Percentiles rank a stretch among this genome's conserved stretches.
phyloP scores from a whole-genome alignment of 2,888 invertebrate genomes.

The Drosophila koepferae region DNA sequence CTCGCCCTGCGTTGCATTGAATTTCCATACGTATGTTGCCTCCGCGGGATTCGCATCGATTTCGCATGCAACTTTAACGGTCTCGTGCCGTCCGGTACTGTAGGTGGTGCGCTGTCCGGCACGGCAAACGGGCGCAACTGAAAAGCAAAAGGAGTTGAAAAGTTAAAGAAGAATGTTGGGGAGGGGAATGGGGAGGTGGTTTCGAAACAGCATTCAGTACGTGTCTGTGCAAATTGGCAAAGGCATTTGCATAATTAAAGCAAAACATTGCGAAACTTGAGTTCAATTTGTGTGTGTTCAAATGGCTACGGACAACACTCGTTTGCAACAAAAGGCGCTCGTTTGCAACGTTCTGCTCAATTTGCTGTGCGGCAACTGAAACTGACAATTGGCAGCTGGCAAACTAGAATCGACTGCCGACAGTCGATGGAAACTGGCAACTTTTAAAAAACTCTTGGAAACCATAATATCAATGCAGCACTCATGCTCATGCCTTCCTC shows the following conservation, averaged over 20 bases:
- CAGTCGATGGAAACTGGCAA: slow-evolving; percentile 9
- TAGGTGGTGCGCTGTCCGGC: slow-evolving; percentile 89
- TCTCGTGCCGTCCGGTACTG: slow-evolving; percentile 91
- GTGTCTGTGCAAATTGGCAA: slow-evolving; percentile 56
- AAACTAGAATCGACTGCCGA: not conserved
- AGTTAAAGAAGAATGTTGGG: not conserved
- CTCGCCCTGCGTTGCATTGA: slow-evolving; percentile 90
- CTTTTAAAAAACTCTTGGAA: slow-evolving; percentile 26
- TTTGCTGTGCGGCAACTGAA: slow-evolving; percentile 36
- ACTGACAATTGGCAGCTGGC: slow-evolving; percentile 11
- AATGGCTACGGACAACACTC: slow-evolving; percentile 33
- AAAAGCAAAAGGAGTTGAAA: slow-evolving; percentile 9
- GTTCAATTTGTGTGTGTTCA: slow-evolving; percentile 57
- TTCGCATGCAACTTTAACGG: slow-evolving; percentile 89
- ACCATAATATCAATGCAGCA: slow-evolving; percentile 3
- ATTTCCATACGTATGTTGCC: slow-evolving; percentile 90
- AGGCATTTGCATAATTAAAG: slow-evolving; percentile 77
- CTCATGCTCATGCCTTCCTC: not conserved
- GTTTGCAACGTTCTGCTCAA: slow-evolving; percentile 44
- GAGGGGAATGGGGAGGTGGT: not conserved
- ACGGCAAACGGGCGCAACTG: slow-evolving; percentile 90
- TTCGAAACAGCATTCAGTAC: slow-evolving; percentile 17
- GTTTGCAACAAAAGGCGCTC: slow-evolving; percentile 28
- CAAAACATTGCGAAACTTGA: slow-evolving; percentile 68
- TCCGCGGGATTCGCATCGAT: slow-evolving; percentile 91